A percentile compares a stretch with the other conserved stretches of the same genome.
Evolutionary conservation across 92 coral and sea anemone genomes (phyloP).

Genomic region (Epizoanthus illoricatus): DNA sequence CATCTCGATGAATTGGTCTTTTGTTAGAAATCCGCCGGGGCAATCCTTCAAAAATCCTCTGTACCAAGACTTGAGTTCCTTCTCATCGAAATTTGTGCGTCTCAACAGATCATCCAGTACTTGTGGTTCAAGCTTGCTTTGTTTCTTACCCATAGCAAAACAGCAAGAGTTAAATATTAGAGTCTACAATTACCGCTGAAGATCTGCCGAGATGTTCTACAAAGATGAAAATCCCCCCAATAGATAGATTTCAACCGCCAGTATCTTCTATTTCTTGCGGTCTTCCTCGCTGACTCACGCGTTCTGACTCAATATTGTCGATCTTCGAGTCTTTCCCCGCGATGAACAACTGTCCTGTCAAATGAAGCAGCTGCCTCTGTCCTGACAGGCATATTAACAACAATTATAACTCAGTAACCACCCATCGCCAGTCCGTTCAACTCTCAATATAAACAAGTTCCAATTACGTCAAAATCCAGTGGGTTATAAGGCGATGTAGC

Average conservation of each 20-base stretch:
- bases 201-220: not conserved
- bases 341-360: slow-evolving; percentile 27
- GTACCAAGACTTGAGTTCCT: slow-evolving; percentile 93
- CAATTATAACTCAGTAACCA: slow-evolving; percentile 26
- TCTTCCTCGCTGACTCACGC: not conserved
- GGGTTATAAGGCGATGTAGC: not conserved
- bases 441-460: slow-evolving; percentile 1
- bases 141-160: slow-evolving; percentile 86
- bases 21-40: slow-evolving; percentile 89
- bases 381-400: slow-evolving; percentile 11
- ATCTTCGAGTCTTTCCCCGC: not conserved
- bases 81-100: slow-evolving; percentile 94
- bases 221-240: not conserved
- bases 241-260: not conserved
- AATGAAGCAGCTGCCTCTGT: slow-evolving; percentile 24
- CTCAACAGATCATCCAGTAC: slow-evolving; percentile 81
- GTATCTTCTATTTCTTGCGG: not conserved
- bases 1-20: slow-evolving; percentile 94
- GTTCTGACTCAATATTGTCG: slow-evolving; percentile 16
- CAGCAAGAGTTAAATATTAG: not conserved
- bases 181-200: not conserved
- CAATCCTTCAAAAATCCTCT: slow-evolving; percentile 94
- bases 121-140: slow-evolving; percentile 93
- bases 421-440: slow-evolving; percentile 1
- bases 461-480: not conserved